These are phyloP conservation scores for Atrichornis clamosus DNA, from an alignment of 2,113 vertebrate genomes.

Conservation along the genomic window DNA sequence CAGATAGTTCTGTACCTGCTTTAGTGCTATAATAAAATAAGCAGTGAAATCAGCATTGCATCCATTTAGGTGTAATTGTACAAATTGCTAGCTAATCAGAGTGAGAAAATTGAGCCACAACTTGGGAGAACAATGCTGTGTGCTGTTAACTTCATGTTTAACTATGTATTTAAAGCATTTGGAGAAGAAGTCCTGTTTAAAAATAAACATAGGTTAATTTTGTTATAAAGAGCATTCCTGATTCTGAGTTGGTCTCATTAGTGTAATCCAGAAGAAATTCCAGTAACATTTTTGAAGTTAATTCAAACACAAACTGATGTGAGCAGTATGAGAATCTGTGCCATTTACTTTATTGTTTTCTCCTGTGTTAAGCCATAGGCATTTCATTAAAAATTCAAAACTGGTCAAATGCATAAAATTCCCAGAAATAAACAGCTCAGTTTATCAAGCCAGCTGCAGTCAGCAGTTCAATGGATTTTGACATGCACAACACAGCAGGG, in stretches of 20 bases:
- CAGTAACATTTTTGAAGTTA: not conserved
- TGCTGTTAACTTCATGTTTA: constrained; percentile 45
- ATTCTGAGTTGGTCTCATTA: not conserved
- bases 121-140: constrained; percentile 45
- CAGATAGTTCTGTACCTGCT: constrained; percentile 53
- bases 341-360: constrained; percentile 1
- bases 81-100: constrained; percentile 70
- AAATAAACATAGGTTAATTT: not conserved
- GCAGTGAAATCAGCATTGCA: constrained; percentile 55
- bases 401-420: constrained; percentile 43
- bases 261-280: not conserved
- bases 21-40: constrained; percentile 65
- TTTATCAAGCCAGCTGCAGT: constrained; percentile 37
- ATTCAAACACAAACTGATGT: not conserved
- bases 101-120: constrained; percentile 47
- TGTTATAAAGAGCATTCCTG: not conserved
- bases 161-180: constrained; percentile 15
- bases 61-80: constrained; percentile 67
- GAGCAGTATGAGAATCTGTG: not conserved
- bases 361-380: not conserved
- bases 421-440: constrained; percentile 21
- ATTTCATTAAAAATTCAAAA: constrained; percentile 62
- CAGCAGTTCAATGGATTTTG: constrained; percentile 51
- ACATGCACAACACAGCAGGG: constrained; percentile 17
- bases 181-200: not conserved